Base-by-base conservation (phyloP, 2,113 vertebrate species). In the Edolisoma coerulescens region DNA sequence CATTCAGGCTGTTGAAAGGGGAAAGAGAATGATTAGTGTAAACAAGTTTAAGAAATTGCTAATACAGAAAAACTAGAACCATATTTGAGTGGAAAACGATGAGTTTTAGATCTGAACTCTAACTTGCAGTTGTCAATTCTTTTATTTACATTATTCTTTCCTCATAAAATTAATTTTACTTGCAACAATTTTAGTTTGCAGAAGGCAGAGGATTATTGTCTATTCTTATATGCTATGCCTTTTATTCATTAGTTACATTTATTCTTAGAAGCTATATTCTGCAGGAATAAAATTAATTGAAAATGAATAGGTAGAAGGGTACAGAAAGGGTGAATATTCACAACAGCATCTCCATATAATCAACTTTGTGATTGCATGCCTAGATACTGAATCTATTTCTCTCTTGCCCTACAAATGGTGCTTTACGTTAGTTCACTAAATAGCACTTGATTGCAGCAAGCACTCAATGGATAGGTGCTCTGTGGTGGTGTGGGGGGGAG, bases 191-290 rank as follows among this genome's bases (percentile, higher is more conserved):
- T 59, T 65, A 50, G 17, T 52, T 85, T 95, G 37, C 49, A 86
- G 21, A 69, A 79, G 45, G 18, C 6, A 68, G 22, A 67, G 17
- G 8, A 47, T 70, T 86, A 35, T 53, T 85, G 20, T 52, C 45
- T 86, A 24, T 44, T 84, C 73, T 89, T 90, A 79, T 64, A 50
- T 11, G 11, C 20, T 87, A 35, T 50, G 10, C 61, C 39, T 78
- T 95, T 96, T 89, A 93, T 90, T 95, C 56, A 86, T 95, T 64
- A 92, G 41, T 42, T 89, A 54, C 8, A 23, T 86, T 92, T 93
- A 89, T 95, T 97, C 67, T 93, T 84, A 86, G 86, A 86, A 90
- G 35, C 39, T 70, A 6, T 33, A 49, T 86, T 92, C 68, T 81
- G 13, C 45, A 69, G 93, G 50, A 90, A 69, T 61, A 83, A 94